These are phyloP conservation scores for Centropyge bicolor DNA, from an alignment of 2,797 vertebrate genomes.

Conservation along the genomic window DNA sequence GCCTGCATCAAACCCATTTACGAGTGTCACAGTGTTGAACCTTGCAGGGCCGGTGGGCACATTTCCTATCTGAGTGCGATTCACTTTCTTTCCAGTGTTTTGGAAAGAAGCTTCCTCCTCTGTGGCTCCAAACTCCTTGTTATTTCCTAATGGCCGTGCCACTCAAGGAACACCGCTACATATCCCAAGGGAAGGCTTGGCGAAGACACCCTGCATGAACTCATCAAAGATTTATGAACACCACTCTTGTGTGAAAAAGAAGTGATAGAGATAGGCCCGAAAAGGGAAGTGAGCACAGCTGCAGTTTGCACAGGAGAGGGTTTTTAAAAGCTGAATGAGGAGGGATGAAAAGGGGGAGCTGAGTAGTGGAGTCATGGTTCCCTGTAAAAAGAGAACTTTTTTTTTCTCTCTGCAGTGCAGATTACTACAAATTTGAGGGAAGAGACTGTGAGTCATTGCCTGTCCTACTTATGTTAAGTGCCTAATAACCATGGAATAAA, in stretches of 20 bases:
- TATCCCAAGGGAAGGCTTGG: slow-evolving; percentile 56
- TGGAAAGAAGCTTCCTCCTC: slow-evolving; percentile 48
- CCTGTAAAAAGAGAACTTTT: slow-evolving; percentile 45
- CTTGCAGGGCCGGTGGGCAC: slow-evolving; percentile 19
- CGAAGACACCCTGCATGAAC: slow-evolving; percentile 52
- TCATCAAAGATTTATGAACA: slow-evolving; percentile 67
- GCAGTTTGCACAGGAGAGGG: slow-evolving; percentile 51
- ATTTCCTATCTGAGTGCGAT: slow-evolving; percentile 40
- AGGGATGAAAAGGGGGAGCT: slow-evolving; percentile 43
- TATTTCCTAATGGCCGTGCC: slow-evolving; percentile 49
- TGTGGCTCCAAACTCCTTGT: slow-evolving; percentile 35
- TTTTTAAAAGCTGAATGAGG: slow-evolving; percentile 65
- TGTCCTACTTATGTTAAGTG: slow-evolving; percentile 77
- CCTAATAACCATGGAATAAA: slow-evolving; percentile 73
- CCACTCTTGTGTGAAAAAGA: slow-evolving; percentile 67
- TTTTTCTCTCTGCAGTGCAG: slow-evolving; percentile 56
- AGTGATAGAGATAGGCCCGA: slow-evolving; percentile 43
- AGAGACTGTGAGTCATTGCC: slow-evolving; percentile 71
- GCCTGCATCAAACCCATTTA: slow-evolving; percentile 51
- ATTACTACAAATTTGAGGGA: slow-evolving; percentile 64
- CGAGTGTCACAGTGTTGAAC: slow-evolving; percentile 22
- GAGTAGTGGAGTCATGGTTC: slow-evolving; percentile 55
- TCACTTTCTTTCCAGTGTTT: slow-evolving; percentile 47
- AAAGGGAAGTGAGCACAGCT: slow-evolving; percentile 60
- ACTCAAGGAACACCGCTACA: slow-evolving; percentile 54